A percentile compares a stretch with the other conserved stretches of the same genome.
Evolutionary conservation across 2,113 vertebrate genomes (phyloP).

Genomic region (Eubucco bourcierii): DNA sequence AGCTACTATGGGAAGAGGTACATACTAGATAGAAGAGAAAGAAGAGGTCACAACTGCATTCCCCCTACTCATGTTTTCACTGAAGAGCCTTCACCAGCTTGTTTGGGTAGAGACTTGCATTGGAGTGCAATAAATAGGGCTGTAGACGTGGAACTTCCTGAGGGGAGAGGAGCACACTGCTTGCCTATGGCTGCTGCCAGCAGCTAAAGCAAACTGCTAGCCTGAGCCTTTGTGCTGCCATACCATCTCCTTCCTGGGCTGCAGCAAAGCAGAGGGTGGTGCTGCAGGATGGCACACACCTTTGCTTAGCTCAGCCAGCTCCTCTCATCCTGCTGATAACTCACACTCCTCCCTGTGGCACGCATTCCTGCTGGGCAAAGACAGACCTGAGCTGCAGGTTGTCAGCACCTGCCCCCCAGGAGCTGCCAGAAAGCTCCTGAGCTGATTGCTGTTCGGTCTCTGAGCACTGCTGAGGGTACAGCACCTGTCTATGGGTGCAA

Average conservation of each 20-base stretch:
- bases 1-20: not conserved
- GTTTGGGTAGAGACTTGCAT: not conserved
- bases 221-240: not conserved
- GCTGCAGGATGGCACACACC: accelerated
- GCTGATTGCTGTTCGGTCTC: not conserved
- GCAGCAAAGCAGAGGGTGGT: not conserved
- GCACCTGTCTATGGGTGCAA: not conserved
- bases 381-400: not conserved
- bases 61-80: not conserved
- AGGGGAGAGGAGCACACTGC: not conserved
- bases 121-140: not conserved
- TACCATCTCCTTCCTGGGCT: accelerated
- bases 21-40: not conserved
- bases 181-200: not conserved
- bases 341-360: accelerated
- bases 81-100: not conserved
- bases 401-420: not conserved
- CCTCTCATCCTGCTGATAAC: accelerated
- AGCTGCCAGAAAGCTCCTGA: not conserved
- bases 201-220: not conserved
- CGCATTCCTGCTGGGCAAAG: not conserved
- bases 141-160: not conserved
- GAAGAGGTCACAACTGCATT: not conserved
- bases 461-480: not conserved
- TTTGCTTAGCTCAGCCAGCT: accelerated